These are phyloP conservation scores for Limosa lapponica DNA, from an alignment of 2,797 vertebrate genomes.

Conservation along the genomic window DNA sequence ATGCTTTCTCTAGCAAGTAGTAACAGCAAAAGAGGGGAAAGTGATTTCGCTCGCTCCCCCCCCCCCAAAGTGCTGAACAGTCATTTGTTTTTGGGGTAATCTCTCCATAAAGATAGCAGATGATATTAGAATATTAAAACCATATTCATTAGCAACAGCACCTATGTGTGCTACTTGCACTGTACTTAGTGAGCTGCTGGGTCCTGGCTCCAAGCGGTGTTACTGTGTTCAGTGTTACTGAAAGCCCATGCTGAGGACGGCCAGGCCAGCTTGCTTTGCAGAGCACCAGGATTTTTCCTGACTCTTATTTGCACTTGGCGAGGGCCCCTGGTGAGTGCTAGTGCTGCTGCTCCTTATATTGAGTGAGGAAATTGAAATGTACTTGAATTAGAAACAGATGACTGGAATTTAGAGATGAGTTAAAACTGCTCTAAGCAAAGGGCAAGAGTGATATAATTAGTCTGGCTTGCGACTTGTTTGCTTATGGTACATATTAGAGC, in stretches of 20 bases:
- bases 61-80: neutral
- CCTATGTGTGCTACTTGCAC: neutral
- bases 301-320: constrained; percentile 9
- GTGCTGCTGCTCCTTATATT: constrained; percentile 17
- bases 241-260: neutral
- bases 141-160: neutral
- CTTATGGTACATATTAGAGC: neutral
- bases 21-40: neutral
- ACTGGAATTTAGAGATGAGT: constrained; percentile 61
- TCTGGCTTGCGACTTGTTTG: constrained; percentile 9
- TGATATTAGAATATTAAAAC: neutral
- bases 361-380: constrained; percentile 64
- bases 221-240: neutral
- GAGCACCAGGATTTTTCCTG: neutral
- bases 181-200: neutral
- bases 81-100: neutral
- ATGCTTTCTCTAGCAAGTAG: neutral
- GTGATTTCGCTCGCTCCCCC: too few relatives aligned
- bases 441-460: constrained; percentile 42
- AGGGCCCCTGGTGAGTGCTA: constrained; percentile 8
- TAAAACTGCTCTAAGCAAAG: constrained; percentile 47
- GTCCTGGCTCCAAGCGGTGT: neutral
- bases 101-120: neutral
- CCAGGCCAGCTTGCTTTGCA: neutral
- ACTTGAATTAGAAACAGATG: constrained; percentile 65